Evolutionary conservation across 2,797 vertebrate genomes (phyloP).

Genomic region (Peromyscus melanophrys): DNA sequence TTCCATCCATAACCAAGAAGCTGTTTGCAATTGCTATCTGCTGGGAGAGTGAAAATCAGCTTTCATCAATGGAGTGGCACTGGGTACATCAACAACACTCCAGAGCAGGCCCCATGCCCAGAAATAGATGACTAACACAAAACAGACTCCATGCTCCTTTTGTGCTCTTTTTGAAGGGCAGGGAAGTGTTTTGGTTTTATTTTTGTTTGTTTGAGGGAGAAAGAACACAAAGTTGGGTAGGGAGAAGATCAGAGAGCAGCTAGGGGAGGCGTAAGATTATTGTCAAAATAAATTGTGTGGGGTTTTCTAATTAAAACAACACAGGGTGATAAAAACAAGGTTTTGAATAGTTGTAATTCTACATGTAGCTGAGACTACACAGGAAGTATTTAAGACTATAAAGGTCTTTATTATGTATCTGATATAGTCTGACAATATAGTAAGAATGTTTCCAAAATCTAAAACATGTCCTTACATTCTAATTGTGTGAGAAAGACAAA

Average conservation of each 20-base stretch:
- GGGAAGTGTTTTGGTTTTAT: background rate
- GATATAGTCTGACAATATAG: background rate
- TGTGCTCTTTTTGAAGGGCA: background rate
- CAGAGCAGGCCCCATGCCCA: background rate
- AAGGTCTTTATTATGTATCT: background rate
- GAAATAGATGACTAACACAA: background rate
- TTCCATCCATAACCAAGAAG: background rate
- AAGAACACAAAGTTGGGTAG: background rate
- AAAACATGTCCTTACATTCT: background rate
- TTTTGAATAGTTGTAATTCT: background rate
- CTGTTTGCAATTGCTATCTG: background rate
- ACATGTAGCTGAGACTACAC: background rate
- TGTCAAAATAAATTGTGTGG: background rate
- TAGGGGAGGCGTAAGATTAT: too few species aligned
- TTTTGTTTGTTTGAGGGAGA: background rate
- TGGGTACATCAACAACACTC: background rate
- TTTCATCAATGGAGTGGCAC: background rate
- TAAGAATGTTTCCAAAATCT: constrained; percentile 10
- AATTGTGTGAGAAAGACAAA: constrained; percentile 47
- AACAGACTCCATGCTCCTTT: background rate
- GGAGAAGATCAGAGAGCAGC: too few species aligned
- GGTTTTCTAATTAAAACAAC: background rate
- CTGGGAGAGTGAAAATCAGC: background rate
- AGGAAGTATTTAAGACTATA: background rate
- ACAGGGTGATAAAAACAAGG: background rate